Evolutionary conservation across 1,140 invertebrate genomes (phyloP).

Genomic region (Anadara kagoshimensis): DNA sequence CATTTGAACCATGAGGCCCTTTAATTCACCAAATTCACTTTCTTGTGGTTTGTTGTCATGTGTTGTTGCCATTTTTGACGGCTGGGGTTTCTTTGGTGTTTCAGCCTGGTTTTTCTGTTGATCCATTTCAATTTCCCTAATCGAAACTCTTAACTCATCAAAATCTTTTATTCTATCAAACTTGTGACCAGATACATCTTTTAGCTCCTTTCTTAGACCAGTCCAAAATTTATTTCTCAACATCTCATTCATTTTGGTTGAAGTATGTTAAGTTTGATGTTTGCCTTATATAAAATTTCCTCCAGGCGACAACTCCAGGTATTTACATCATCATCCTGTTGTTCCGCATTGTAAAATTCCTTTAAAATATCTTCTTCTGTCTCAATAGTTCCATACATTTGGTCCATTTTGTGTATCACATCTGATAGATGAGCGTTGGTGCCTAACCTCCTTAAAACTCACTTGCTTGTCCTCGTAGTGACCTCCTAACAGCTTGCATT

Average conservation of each 20-base stretch:
- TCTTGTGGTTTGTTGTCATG: too few species aligned
- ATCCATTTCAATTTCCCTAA: conserved; percentile 18
- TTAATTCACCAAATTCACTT: too few species aligned
- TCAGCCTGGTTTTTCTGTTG: not conserved
- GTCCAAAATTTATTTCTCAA: not conserved
- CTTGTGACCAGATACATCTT: conserved; percentile 24
- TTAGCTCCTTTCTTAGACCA: not conserved
- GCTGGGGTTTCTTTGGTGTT: not conserved
- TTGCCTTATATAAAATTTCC: conserved; percentile 10
- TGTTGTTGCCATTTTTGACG: not conserved
- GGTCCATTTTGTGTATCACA: conserved; percentile 1
- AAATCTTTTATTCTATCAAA: not conserved
- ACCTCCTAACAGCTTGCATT: not conserved
- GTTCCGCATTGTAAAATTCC: conserved; percentile 18
- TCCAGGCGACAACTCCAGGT: conserved; percentile 24
- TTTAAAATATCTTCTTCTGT: not conserved
- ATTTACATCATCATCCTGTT: conserved; percentile 3
- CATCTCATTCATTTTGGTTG: not conserved
- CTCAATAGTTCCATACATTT: conserved; percentile 1
- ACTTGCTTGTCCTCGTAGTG: conserved; percentile 7
- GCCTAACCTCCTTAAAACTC: not conserved
- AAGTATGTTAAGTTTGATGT: not conserved
- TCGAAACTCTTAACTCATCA: conserved; percentile 3
- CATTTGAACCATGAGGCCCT: too few species aligned
- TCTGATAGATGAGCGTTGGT: not conserved